phyloP scores from a whole-genome alignment of 2,113 vertebrate species.

The Indri indri region DNA sequence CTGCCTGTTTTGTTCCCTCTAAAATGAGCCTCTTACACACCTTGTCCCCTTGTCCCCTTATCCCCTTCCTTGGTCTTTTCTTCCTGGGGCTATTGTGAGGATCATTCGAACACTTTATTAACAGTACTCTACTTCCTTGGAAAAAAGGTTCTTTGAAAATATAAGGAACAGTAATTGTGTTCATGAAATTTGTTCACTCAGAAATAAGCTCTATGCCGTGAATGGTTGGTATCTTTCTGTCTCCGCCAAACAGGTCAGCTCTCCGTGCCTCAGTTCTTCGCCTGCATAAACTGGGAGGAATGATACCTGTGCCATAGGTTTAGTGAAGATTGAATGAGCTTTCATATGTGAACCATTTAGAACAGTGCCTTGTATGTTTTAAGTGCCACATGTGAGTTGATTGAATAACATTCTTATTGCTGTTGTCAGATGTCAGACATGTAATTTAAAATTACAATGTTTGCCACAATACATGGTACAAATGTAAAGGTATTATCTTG shows the following conservation, averaged over 20 bases:
- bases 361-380: neutral
- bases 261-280: neutral
- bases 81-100: neutral
- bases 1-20: neutral
- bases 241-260: neutral
- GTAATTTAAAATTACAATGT: neutral
- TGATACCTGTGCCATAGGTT: neutral
- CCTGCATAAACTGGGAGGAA: neutral
- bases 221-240: neutral
- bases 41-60: too few species aligned
- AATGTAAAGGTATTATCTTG: neutral
- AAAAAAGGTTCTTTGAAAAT: neutral
- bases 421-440: neutral
- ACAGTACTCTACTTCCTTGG: neutral
- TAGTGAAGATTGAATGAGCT: neutral
- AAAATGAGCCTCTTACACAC: neutral
- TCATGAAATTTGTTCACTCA: neutral
- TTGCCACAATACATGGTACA: neutral
- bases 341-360: neutral
- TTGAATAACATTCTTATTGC: neutral
- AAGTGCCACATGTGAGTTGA: neutral
- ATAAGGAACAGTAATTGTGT: neutral
- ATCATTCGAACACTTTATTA: neutral
- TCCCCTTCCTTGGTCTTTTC: neutral
- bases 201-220: neutral